Percentiles rank a stretch among this genome's conserved stretches.
These are phyloP conservation scores for Spilarctia lutea DNA, from an alignment of 2,888 invertebrate species.

Conservation along the genomic window DNA sequence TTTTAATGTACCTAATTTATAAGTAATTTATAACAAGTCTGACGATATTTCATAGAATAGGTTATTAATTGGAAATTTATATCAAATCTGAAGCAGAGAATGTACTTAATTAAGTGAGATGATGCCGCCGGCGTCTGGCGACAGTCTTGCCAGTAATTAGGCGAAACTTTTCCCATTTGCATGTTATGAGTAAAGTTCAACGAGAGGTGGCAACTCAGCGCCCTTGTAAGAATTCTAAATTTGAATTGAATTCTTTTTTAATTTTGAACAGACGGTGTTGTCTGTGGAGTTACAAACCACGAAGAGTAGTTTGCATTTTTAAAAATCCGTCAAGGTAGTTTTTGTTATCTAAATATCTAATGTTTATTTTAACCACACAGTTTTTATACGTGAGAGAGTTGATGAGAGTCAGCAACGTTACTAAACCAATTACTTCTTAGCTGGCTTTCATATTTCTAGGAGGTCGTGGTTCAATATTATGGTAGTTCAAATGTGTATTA, in stretches of 20 bases:
- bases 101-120: constrained; percentile 66
- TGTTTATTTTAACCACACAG: neutral
- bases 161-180: constrained; percentile 79
- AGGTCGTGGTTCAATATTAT: too few species aligned
- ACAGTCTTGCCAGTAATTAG: constrained; percentile 73
- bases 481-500: too few species aligned
- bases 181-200: constrained; percentile 81
- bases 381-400: too few species aligned
- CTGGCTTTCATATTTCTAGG: too few species aligned
- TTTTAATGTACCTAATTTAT: neutral
- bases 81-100: constrained; percentile 51
- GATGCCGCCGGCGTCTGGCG: constrained; percentile 56
- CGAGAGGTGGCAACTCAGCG: constrained; percentile 54
- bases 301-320: neutral
- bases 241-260: constrained; percentile 73
- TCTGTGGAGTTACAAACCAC: constrained; percentile 14
- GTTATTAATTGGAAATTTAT: constrained; percentile 28
- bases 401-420: too few species aligned
- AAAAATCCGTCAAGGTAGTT: neutral
- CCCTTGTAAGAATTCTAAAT: constrained; percentile 61
- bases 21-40: constrained; percentile 2
- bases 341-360: too few species aligned
- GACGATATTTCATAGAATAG: constrained; percentile 16
- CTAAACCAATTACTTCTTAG: too few species aligned
- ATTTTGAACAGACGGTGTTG: constrained; percentile 63